A percentile compares a stretch with the other conserved stretches of the same genome.
Conservation (phyloP, 2,113 vertebrate genomes). For the Coptodon rendalli region DNA sequence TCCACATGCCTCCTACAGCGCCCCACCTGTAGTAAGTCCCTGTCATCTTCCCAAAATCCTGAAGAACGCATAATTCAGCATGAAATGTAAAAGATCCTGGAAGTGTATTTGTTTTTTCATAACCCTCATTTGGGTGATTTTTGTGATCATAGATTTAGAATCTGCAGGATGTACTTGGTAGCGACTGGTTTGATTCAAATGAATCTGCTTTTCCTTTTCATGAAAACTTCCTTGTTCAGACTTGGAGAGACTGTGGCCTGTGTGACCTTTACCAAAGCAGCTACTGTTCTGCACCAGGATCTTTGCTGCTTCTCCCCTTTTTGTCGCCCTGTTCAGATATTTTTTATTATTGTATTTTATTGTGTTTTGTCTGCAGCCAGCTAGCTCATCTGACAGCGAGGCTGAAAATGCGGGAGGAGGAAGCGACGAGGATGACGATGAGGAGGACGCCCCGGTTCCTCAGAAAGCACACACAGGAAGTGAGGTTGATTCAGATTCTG, state of each 20-base stretch:
- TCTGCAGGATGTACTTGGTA: background rate
- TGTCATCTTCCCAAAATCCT: background rate
- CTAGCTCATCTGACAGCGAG: slow-evolving; percentile 91
- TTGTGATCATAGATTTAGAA: background rate
- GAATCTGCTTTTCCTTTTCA: background rate
- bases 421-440: slow-evolving; percentile 57
- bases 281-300: background rate
- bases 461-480: slow-evolving; percentile 67
- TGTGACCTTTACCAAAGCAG: background rate
- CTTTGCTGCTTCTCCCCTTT: background rate
- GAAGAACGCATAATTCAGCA: background rate
- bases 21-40: slow-evolving; percentile 82
- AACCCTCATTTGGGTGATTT: background rate
- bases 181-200: background rate
- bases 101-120: rapidly evolving
- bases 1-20: slow-evolving; percentile 94
- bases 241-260: background rate
- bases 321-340: rapidly evolving
- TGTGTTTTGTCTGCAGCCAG: slow-evolving; percentile 62
- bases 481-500: slow-evolving; percentile 82
- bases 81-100: background rate
- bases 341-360: background rate
- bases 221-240: background rate
- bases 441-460: slow-evolving; percentile 73
- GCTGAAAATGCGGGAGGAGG: slow-evolving; percentile 74